A percentile compares a stretch with the other conserved stretches of the same genome.
Evolutionary conservation across 2,113 vertebrate genomes (phyloP).

Genomic region (Etia nguti): DNA sequence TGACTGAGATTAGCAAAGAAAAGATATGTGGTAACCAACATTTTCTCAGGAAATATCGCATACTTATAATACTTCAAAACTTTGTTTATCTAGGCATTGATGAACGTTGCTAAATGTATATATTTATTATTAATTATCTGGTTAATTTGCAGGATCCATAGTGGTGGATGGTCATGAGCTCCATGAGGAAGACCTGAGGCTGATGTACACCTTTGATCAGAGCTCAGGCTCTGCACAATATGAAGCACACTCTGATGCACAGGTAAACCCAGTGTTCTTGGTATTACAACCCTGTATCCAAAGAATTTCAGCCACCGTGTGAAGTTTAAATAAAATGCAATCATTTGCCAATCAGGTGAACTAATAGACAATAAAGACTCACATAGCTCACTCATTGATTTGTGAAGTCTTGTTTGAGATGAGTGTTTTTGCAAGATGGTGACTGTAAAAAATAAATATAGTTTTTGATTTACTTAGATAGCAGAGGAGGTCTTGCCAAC

Average conservation of each 20-base stretch:
- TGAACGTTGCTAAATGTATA: neutral
- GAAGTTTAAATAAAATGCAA: neutral
- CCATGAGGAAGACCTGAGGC: conserved; percentile 86
- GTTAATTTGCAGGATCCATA: conserved; percentile 76
- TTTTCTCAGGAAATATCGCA: too few relatives aligned
- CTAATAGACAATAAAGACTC: neutral
- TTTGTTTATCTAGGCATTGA: neutral
- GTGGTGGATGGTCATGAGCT: conserved; percentile 88
- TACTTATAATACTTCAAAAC: neutral
- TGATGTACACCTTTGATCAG: conserved; percentile 90
- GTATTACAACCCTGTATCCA: neutral
- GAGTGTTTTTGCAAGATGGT: neutral
- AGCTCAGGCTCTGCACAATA: conserved; percentile 75
- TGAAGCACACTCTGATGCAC: conserved; percentile 91
- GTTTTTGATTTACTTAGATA: neutral
- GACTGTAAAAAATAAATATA: too few relatives aligned
- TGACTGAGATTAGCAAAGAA: neutral
- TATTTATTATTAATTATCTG: neutral
- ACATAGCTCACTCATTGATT: too few relatives aligned
- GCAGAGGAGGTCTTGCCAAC: neutral
- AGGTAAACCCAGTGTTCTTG: conserved; percentile 71
- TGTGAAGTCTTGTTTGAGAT: too few relatives aligned
- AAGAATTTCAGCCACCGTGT: neutral
- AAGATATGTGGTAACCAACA: neutral
- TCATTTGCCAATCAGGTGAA: neutral